phyloP scores from a whole-genome alignment of 2,113 vertebrate genomes.

The Triplophysa siluroides region DNA sequence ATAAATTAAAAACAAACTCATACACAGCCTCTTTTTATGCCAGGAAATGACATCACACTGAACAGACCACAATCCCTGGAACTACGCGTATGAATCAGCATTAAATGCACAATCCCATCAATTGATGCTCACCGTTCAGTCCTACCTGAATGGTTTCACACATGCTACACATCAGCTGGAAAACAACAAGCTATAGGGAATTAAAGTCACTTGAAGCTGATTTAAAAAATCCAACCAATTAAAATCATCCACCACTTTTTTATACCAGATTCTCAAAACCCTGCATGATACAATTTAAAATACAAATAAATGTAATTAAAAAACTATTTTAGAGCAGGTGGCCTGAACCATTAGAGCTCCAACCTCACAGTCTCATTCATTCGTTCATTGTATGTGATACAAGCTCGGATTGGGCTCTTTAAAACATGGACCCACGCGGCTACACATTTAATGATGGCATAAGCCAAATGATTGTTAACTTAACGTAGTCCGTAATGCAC shows the following conservation, averaged over 20 bases:
- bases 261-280: constrained; percentile 18
- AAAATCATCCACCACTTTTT: not conserved
- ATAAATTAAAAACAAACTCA: constrained; percentile 22
- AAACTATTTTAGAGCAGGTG: not conserved
- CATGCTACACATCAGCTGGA: constrained; percentile 20
- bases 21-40: not conserved
- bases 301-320: not conserved
- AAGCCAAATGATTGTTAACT: constrained; percentile 38
- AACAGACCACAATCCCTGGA: not conserved
- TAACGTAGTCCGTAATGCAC: not conserved
- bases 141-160: constrained; percentile 4
- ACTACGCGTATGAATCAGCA: not conserved
- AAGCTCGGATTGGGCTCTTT: not conserved
- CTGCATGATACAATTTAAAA: constrained; percentile 10
- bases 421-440: not conserved
- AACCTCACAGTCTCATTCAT: not conserved
- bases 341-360: not conserved
- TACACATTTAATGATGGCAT: constrained; percentile 41
- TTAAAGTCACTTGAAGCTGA: not conserved
- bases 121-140: constrained; percentile 14
- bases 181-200: not conserved
- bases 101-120: not conserved
- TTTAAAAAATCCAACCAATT: not conserved
- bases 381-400: not conserved
- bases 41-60: not conserved